A percentile compares a stretch with the other conserved stretches of the same genome.
These are phyloP conservation scores for Nasonia giraulti DNA, from an alignment of 1,140 invertebrate genomes.

Conservation along the genomic window DNA sequence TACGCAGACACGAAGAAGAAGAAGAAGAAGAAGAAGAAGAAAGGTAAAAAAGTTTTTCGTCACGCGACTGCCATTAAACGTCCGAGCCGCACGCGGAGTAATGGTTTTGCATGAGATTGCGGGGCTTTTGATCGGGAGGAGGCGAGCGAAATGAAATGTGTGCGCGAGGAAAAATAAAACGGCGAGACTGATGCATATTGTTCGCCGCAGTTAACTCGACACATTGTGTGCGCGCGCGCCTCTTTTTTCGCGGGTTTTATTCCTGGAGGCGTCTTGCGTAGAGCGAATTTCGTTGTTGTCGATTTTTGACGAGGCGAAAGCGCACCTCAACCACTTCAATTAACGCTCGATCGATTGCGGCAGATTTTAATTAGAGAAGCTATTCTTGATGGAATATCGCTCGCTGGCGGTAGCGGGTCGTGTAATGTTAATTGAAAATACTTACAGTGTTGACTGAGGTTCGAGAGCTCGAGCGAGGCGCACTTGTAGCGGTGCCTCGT, in stretches of 20 bases:
- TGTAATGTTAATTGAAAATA: conserved; percentile 45
- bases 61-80: neutral
- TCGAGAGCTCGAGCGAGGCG: conserved; percentile 66
- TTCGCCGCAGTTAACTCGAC: neutral
- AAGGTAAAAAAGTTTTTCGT: neutral
- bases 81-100: neutral
- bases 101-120: neutral
- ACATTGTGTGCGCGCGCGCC: too few species aligned
- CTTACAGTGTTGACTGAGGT: conserved; percentile 64
- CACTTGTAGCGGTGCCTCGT: conserved; percentile 71
- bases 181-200: neutral
- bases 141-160: neutral
- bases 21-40: neutral
- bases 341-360: too few species aligned
- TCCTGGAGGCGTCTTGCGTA: too few species aligned
- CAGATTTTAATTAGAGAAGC: neutral
- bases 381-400: neutral
- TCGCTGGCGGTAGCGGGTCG: too few species aligned
- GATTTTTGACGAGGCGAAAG: too few species aligned
- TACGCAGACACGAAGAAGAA: neutral
- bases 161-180: neutral
- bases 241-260: too few species aligned
- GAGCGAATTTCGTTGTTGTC: too few species aligned
- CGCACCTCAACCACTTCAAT: too few species aligned
- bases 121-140: neutral